phyloP scores from a whole-genome alignment of 2,113 vertebrate species.

The Jacana jacana region DNA sequence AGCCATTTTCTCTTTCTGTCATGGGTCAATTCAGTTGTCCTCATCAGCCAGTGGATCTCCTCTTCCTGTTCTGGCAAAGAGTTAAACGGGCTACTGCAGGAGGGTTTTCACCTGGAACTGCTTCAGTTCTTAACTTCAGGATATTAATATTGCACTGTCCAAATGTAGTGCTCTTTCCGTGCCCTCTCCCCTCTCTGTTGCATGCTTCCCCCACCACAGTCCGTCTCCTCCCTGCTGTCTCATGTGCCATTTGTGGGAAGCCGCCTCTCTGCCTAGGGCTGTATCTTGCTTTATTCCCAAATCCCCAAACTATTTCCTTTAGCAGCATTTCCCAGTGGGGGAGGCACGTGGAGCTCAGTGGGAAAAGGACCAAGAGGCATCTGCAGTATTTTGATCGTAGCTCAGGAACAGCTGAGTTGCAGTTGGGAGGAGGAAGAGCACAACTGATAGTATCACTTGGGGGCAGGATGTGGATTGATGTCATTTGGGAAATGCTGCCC shows the following conservation, averaged over 20 bases:
- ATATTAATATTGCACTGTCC: neutral
- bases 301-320: neutral
- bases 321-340: neutral
- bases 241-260: neutral
- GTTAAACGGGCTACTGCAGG: neutral
- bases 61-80: neutral
- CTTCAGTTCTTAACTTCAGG: neutral
- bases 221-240: neutral
- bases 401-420: neutral
- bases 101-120: neutral
- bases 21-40: neutral
- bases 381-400: neutral
- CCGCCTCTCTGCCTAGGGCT: neutral
- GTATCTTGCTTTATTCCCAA: neutral
- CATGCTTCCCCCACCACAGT: neutral
- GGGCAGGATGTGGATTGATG: conserved; percentile 16
- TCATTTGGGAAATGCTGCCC: neutral
- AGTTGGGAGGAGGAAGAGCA: neutral
- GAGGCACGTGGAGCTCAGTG: neutral
- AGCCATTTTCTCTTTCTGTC: neutral
- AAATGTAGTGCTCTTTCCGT: neutral
- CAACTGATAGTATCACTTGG: neutral
- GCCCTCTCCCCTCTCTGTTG: neutral
- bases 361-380: neutral
- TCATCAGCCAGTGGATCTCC: neutral